These are phyloP conservation scores for Homalodisca vitripennis DNA, from an alignment of 1,140 invertebrate species.

Conservation along the genomic window DNA sequence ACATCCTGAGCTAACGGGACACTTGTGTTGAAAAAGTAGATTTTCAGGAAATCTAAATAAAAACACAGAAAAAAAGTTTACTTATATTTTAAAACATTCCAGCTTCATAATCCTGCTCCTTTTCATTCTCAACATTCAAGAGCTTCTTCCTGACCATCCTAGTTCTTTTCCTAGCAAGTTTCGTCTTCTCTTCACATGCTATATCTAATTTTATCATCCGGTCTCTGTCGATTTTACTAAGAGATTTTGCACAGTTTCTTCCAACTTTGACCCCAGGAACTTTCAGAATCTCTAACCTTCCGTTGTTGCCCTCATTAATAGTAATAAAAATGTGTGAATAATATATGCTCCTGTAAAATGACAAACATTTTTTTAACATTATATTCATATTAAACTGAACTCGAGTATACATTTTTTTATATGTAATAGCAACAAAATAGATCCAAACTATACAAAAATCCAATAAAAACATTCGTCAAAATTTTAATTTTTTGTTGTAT, in stretches of 20 bases:
- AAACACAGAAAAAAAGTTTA: not conserved
- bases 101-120: not conserved
- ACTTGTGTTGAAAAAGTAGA: not conserved
- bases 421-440: too few species aligned
- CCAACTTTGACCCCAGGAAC: not conserved
- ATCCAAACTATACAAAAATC: too few species aligned
- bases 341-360: too few species aligned
- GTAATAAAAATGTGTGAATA: too few species aligned
- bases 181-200: not conserved
- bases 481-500: too few species aligned
- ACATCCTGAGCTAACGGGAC: not conserved
- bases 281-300: not conserved
- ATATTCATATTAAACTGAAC: too few species aligned
- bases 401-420: too few species aligned
- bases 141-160: not conserved
- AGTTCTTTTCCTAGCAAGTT: not conserved
- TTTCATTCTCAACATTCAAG: not conserved
- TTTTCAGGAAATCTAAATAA: not conserved
- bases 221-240: not conserved
- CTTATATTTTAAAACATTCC: not conserved
- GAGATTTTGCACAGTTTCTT: not conserved
- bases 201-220: not conserved
- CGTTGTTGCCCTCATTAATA: conserved; percentile 23
- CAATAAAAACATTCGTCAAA: too few species aligned
- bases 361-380: too few species aligned